Base-by-base conservation (phyloP, 2,113 vertebrate genomes). In the Mugil cephalus region DNA sequence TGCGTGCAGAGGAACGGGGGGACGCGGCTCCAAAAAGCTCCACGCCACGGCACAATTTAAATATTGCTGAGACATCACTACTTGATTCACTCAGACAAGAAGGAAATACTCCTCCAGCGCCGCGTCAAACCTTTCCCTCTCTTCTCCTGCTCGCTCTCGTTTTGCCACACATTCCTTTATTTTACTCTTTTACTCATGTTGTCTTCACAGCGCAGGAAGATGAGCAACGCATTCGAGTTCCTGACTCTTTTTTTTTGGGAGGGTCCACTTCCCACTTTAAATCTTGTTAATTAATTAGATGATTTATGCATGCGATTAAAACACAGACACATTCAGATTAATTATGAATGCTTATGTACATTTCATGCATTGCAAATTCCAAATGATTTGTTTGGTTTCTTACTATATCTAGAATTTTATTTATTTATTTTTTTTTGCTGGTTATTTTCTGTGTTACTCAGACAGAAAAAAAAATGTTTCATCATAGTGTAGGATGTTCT, bases 81-180 rank as follows among this genome's bases (percentile, higher is more conserved):
- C 81, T 72, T 92, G 91, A 93, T 93, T 90, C 83, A 84, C 83
- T 82, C 79, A 85, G 91, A 93, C 92, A 91, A 83, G 85, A 84
- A 91, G 77, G 86, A 89, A 89, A 92, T 76, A 86, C 70, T 90
- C 89, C 88, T 90, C 82, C 74, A 83, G 89, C 86, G 69, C 78
- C 76, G 79, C 83, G 86, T 85, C 76, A 66, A 56, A 88, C 84
- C 63, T 88, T 83, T 78, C 80, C 36, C 83, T 82, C 70, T 89
- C 80, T 73, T 68, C 73, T n/a, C 66, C 56, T 81, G 9, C 62
- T 69, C 65, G 12, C 60, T 75, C 77, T 66, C 48, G 38, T 59
- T 59, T 77, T 60, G 8, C 42, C 43, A 61, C 52, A 75, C 39
- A 43, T 64, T 65, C 56, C 18, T 39, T 67, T 54, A 9, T 68